Base-by-base conservation (phyloP, 1,140 invertebrate species). In the Lasaia peninsularis region DNA sequence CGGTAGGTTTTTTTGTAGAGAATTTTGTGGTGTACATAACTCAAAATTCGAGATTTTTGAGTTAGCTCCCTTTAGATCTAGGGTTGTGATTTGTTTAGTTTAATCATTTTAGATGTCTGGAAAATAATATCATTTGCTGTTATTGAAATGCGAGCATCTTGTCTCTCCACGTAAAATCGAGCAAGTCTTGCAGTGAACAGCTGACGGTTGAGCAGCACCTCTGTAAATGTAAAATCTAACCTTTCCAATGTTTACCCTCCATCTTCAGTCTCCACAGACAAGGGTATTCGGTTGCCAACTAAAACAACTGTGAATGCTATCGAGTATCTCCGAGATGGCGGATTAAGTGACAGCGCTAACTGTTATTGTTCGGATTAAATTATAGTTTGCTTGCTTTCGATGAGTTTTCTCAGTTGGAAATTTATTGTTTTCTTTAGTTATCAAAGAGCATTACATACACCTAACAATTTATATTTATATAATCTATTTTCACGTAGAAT, bases 181-280 rank as follows among this genome's bases (percentile, higher is more conserved):
- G 8, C 4, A 20, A 11, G 40, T 44, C 18, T 18, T 18, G 10
- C 20, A 44, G 16, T 44, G 40, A 21, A 44, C 18, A 44, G 40
- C 10, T 9, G 20, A 2, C 24, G 5, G 8, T 11, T 20, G 6
- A 44, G 11, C 40, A 44, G 8, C 40, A 20, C 18, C 40, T 44
- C 40, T 44, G 40, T 44, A 44, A 18, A 44, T 44, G 40, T 44
- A 44, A 44, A 44, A 44, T 44, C 40, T 20, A 44, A 44, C 40
- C 40, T 44, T 44, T 44, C 40, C 40, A 18, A 44, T 44, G 40
- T 44, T 44, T 44, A 44, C 40, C 16, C 16, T 11, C 40, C 40
- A 44, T 44, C 40, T 44, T 16, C 40, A 44, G 40, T 44, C 40
- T 20, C 14, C 18, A 16, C 16, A 18, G 40, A 44, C 40, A 44